Evolutionary conservation across 2,113 vertebrate genomes (phyloP).

Genomic region (Apaloderma vittatum): DNA sequence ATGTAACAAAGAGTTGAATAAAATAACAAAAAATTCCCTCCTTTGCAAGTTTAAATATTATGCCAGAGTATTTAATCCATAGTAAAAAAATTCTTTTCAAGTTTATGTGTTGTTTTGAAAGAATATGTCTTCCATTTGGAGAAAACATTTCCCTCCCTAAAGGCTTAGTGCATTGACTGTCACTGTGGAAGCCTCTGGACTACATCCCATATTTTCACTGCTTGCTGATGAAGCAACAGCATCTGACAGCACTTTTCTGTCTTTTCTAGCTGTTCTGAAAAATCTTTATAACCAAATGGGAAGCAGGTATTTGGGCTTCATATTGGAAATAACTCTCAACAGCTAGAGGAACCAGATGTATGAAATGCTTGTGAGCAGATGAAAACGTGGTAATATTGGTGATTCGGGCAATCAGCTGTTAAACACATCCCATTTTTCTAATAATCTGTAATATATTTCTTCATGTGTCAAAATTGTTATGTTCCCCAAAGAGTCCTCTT

Average conservation of each 20-base stretch:
- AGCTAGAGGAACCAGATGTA: not conserved
- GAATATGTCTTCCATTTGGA: not conserved
- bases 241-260: not conserved
- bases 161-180: not conserved
- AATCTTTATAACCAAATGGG: not conserved
- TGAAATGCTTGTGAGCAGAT: not conserved
- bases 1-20: not conserved
- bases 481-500: not conserved
- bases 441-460: not conserved
- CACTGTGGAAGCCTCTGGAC: not conserved
- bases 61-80: not conserved
- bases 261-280: conserved; percentile 32
- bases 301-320: not conserved
- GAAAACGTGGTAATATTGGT: not conserved
- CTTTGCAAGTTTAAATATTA: not conserved
- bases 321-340: not conserved
- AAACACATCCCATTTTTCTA: not conserved
- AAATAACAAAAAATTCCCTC: not conserved
- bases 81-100: not conserved
- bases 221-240: conserved; percentile 6
- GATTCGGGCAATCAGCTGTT: not conserved
- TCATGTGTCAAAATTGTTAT: not conserved
- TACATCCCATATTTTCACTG: not conserved
- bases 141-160: not conserved
- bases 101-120: not conserved